Evolutionary conservation across 2,888 invertebrate genomes (phyloP).

Genomic region (Melieria picta): DNA sequence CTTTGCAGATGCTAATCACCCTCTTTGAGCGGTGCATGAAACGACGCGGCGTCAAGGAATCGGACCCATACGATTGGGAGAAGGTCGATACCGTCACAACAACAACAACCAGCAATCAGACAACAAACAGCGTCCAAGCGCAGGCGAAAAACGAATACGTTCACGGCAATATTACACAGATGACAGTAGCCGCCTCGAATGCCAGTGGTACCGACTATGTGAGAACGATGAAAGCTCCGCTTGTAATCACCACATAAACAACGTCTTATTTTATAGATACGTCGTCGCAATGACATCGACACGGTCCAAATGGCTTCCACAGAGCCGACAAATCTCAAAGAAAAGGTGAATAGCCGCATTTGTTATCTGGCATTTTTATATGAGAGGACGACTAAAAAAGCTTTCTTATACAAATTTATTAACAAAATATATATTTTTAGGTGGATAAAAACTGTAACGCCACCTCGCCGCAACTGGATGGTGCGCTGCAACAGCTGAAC

Average conservation of each 20-base stretch:
- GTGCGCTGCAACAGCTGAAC: slow-evolving; percentile 50
- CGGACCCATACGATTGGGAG: slow-evolving; percentile 97
- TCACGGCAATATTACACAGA: slow-evolving; percentile 65
- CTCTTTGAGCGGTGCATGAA: slow-evolving; percentile 94
- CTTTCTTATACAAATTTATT: slow-evolving; percentile 8
- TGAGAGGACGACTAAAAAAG: no score
- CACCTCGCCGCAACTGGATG: slow-evolving; percentile 65
- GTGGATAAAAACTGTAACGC: slow-evolving; percentile 79
- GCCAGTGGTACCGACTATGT: slow-evolving; percentile 66
- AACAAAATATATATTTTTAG: slow-evolving; percentile 41
- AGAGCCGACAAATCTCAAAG: slow-evolving; percentile 70
- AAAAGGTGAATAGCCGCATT: slow-evolving; percentile 56
- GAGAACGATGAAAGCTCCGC: background rate
- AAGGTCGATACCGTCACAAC: slow-evolving; percentile 67
- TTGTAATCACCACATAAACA: background rate
- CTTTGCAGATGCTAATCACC: slow-evolving; percentile 79
- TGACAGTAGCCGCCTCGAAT: slow-evolving; percentile 67
- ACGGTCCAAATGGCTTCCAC: slow-evolving; percentile 71
- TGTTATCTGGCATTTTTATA: no score
- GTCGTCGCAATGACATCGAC: slow-evolving; percentile 74
- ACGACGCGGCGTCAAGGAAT: slow-evolving; percentile 86
- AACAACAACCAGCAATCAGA: slow-evolving; percentile 60
- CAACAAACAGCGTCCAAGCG: slow-evolving; percentile 57
- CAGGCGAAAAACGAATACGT: slow-evolving; percentile 63
- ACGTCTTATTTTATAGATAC: slow-evolving; percentile 66